phyloP scores from a whole-genome alignment of 2,888 invertebrate genomes.

The Drosophila paranaensis region DNA sequence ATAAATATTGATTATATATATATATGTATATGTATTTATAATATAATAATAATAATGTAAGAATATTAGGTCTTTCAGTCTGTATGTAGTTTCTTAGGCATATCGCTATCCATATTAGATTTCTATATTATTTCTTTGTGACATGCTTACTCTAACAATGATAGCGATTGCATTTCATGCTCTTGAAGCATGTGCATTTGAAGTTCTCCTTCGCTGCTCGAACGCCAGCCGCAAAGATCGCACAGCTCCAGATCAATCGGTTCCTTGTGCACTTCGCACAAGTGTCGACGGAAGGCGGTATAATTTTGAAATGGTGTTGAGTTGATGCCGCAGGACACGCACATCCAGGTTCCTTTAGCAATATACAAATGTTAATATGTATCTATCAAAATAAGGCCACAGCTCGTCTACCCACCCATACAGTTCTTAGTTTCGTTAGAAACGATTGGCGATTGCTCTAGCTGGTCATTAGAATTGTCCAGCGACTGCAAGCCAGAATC shows the following conservation, averaged over 20 bases:
- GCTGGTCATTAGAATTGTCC: not conserved
- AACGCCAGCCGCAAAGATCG: not conserved
- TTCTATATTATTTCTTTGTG: too few species aligned
- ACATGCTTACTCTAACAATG: too few species aligned
- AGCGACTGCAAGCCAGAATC: not conserved
- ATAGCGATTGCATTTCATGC: slow-evolving; percentile 14
- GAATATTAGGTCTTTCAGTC: too few species aligned
- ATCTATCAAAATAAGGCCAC: too few species aligned
- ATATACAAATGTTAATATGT: not conserved
- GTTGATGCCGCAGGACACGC: slow-evolving; percentile 6
- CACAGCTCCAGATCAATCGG: slow-evolving; percentile 8
- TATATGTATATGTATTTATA: too few species aligned
- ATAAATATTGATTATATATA: too few species aligned
- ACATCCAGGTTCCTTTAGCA: slow-evolving; percentile 17
- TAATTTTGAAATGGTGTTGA: not conserved
- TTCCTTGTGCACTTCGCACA: slow-evolving; percentile 5
- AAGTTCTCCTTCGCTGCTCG: not conserved
- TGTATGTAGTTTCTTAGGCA: too few species aligned
- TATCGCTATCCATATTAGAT: too few species aligned
- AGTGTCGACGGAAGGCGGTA: slow-evolving; percentile 13
- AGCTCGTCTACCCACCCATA: not conserved
- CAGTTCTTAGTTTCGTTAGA: slow-evolving; percentile 13
- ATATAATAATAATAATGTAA: too few species aligned
- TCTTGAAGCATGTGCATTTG: slow-evolving; percentile 8
- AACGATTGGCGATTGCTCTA: not conserved